phyloP scores from a whole-genome alignment of 2,113 vertebrate species.

The Chascanopsetta lugubris region DNA sequence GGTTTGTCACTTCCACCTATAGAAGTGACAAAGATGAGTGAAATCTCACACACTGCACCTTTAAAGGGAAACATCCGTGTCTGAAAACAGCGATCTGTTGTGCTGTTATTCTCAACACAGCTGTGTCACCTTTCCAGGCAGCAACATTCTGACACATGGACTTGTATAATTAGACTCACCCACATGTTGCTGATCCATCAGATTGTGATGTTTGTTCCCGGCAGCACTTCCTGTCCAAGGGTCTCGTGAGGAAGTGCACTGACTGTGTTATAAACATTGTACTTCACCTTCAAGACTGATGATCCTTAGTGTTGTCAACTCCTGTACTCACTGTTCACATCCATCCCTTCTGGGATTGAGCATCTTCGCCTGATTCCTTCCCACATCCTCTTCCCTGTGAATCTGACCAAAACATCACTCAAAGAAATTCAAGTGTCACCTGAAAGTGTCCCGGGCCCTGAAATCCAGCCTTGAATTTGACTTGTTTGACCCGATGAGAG shows the following conservation, averaged over 20 bases:
- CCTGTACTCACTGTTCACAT: constrained; percentile 27
- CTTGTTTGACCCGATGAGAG: constrained; percentile 27
- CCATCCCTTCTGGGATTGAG: constrained; percentile 15
- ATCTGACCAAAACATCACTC: constrained; percentile 15
- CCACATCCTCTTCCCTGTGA: constrained; percentile 41
- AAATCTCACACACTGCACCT: too few relatives aligned
- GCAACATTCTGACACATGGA: neutral
- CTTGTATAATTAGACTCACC: constrained; percentile 16
- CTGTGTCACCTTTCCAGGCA: neutral
- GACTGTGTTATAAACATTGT: constrained; percentile 25
- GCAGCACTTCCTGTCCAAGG: constrained; percentile 34
- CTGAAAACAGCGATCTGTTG: constrained; percentile 19
- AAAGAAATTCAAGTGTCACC: neutral
- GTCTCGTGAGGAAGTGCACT: constrained; percentile 31
- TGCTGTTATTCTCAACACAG: neutral
- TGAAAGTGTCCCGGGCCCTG: too few relatives aligned
- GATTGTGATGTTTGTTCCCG: constrained; percentile 9
- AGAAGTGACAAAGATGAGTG: too few relatives aligned
- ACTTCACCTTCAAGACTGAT: constrained; percentile 12
- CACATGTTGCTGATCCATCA: constrained; percentile 22
- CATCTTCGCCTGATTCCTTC: constrained; percentile 61
- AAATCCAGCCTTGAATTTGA: neutral
- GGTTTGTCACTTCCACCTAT: too few relatives aligned
- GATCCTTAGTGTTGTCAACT: constrained; percentile 27
- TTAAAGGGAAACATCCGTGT: too few relatives aligned